phyloP scores from a whole-genome alignment of 2,888 invertebrate species.

The Lithophane ornitopus region DNA sequence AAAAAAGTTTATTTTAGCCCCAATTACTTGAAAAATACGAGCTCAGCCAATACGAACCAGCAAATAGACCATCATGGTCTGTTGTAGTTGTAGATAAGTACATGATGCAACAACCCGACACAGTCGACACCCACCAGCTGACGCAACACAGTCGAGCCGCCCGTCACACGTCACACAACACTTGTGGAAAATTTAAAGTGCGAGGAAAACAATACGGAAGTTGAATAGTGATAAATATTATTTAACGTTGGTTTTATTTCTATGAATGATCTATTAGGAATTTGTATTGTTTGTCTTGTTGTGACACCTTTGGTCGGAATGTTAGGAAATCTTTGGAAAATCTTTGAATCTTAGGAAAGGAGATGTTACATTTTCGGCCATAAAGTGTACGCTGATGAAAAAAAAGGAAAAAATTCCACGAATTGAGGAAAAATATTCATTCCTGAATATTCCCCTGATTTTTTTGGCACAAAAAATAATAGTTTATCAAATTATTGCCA shows the following conservation, averaged over 20 bases:
- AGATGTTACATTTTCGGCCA: too few relatives aligned
- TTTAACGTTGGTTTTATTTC: slow-evolving; percentile 3
- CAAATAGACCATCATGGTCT: not conserved
- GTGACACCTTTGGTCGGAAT: not conserved
- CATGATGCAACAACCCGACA: slow-evolving; percentile 43
- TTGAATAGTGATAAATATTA: slow-evolving; percentile 1
- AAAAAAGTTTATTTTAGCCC: not conserved
- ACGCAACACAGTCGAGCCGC: slow-evolving; percentile 23
- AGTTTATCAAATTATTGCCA: too few relatives aligned
- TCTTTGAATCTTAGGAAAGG: too few relatives aligned
- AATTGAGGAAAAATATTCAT: too few relatives aligned
- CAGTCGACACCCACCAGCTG: slow-evolving; percentile 27
- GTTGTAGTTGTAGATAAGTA: not conserved
- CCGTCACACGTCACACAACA: slow-evolving; percentile 38
- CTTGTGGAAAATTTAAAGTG: slow-evolving; percentile 38
- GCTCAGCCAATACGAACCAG: too few relatives aligned
- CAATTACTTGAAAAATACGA: not conserved
- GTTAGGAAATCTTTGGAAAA: not conserved
- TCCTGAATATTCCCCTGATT: too few relatives aligned
- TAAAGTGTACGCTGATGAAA: too few relatives aligned
- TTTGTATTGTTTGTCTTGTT: not conserved
- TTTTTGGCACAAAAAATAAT: too few relatives aligned
- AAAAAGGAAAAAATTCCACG: too few relatives aligned
- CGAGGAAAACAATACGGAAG: slow-evolving; percentile 41
- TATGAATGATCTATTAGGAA: not conserved